Conservation (phyloP, 2,888 invertebrate genomes). For the Drosophila robusta region DNA sequence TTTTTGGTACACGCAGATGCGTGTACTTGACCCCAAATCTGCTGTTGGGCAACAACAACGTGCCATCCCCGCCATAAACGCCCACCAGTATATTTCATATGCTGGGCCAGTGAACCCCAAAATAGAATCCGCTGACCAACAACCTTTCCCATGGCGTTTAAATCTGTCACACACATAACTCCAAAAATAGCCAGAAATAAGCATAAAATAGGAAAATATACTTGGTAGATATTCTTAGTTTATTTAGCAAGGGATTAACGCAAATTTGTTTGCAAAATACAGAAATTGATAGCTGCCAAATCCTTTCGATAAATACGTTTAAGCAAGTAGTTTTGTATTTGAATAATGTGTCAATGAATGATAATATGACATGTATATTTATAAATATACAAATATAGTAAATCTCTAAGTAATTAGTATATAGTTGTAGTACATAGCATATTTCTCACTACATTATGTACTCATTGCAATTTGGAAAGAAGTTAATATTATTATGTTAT, state of each 20-base stretch:
- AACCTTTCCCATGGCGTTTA: conserved; percentile 35
- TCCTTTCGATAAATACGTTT: too few species aligned
- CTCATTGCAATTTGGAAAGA: too few species aligned
- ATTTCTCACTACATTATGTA: too few species aligned
- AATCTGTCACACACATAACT: conserved; percentile 28
- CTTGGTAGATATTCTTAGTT: background rate
- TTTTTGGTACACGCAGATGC: conserved; percentile 4
- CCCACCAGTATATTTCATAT: conserved; percentile 7
- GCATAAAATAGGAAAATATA: conserved; percentile 19
- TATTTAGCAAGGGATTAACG: background rate
- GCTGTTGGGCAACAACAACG: conserved; percentile 18
- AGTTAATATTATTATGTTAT: too few species aligned
- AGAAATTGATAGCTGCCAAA: too few species aligned
- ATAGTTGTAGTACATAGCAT: too few species aligned
- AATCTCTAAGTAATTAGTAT: too few species aligned
- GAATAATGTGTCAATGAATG: too few species aligned
- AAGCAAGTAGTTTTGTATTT: too few species aligned
- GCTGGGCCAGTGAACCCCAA: conserved; percentile 46
- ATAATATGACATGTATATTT: too few species aligned
- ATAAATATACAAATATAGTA: too few species aligned
- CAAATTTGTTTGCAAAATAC: background rate
- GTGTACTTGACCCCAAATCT: conserved; percentile 61
- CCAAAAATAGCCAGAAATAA: conserved; percentile 53
- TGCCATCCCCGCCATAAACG: background rate
- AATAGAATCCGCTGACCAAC: conserved; percentile 36